Conservation (phyloP, 1,140 invertebrate species). For the Panonychus citri region DNA sequence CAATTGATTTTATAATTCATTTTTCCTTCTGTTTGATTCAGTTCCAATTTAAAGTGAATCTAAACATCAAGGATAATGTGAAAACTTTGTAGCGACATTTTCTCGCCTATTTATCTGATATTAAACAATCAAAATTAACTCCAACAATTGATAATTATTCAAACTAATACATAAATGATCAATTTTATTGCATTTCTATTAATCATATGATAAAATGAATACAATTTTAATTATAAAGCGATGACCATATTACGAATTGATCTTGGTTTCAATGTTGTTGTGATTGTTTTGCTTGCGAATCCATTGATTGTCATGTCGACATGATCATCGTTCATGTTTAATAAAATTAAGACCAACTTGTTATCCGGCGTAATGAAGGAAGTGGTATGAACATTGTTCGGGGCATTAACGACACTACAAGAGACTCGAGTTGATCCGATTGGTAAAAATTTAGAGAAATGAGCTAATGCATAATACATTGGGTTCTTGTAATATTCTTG, state of each 20-base stretch:
- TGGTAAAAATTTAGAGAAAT: slow-evolving; percentile 21
- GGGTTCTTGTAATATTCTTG: slow-evolving; percentile 31
- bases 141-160: too few species aligned
- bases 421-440: neutral
- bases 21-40: too few species aligned
- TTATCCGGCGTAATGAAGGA: neutral
- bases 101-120: too few species aligned
- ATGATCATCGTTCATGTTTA: neutral
- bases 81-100: too few species aligned
- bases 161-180: too few species aligned
- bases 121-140: too few species aligned
- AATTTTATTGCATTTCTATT: too few species aligned
- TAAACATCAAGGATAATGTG: too few species aligned
- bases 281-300: neutral
- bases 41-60: too few species aligned
- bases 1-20: too few species aligned
- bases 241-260: neutral
- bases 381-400: neutral
- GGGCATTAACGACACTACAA: neutral
- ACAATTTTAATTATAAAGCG: too few species aligned
- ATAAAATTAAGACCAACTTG: neutral
- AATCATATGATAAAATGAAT: too few species aligned
- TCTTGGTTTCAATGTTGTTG: neutral
- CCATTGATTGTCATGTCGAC: neutral
- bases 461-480: slow-evolving; percentile 30